These are phyloP conservation scores for Drosophila littoralis DNA, from an alignment of 1,140 invertebrate species.

Conservation along the genomic window DNA sequence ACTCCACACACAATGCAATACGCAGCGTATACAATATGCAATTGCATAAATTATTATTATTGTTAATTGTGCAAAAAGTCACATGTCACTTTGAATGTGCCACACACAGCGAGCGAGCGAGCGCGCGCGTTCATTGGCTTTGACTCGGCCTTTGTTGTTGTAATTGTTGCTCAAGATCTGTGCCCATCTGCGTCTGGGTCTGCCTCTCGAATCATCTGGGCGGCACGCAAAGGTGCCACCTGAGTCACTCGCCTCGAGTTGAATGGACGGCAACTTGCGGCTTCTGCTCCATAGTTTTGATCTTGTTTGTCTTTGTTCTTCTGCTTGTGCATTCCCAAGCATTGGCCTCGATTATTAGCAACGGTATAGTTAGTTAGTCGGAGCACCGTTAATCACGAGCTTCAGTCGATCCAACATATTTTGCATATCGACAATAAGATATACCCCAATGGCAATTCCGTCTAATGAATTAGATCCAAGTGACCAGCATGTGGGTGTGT, in stretches of 20 bases:
- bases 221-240: slow-evolving; percentile 15
- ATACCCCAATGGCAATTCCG: background rate
- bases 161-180: slow-evolving; percentile 10
- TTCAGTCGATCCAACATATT: slow-evolving; percentile 2
- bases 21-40: slow-evolving; percentile 6
- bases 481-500: slow-evolving; percentile 26
- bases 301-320: slow-evolving; percentile 18
- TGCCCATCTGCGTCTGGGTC: background rate
- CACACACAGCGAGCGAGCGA: background rate
- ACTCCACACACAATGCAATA: background rate
- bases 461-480: slow-evolving; percentile 1
- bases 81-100: slow-evolving; percentile 12
- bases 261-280: slow-evolving; percentile 3
- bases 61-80: slow-evolving; percentile 41
- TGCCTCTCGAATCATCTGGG: background rate
- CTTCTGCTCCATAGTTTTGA: slow-evolving; percentile 7
- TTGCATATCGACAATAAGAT: slow-evolving; percentile 4
- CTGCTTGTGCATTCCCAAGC: slow-evolving; percentile 10
- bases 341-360: slow-evolving; percentile 32
- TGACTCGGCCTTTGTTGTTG: background rate
- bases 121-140: slow-evolving; percentile 1
- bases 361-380: slow-evolving; percentile 17
- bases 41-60: slow-evolving; percentile 32
- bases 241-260: slow-evolving; percentile 9
- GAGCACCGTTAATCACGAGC: slow-evolving; percentile 22